A percentile compares a stretch with the other conserved stretches of the same genome.
phyloP scores from a whole-genome alignment of 2,797 vertebrate species.

The Novumbra hubbsi region DNA sequence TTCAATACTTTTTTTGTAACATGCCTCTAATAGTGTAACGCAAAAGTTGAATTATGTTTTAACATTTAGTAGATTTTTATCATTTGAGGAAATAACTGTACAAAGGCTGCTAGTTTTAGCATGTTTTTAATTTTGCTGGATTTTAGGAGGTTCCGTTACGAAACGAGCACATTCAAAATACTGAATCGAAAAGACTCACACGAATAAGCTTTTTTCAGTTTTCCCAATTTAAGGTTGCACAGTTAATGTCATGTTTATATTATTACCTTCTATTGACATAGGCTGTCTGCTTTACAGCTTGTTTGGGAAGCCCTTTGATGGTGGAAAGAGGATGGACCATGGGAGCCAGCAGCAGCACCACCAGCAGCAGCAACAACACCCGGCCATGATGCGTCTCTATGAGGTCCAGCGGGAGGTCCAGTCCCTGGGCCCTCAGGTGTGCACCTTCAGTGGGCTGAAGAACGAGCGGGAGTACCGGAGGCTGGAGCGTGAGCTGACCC shows the following conservation, averaged over 20 bases:
- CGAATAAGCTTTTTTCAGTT: not conserved
- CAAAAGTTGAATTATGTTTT: not conserved
- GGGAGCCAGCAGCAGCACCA: constrained; percentile 76
- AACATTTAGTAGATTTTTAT: not conserved
- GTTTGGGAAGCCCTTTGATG: constrained; percentile 81
- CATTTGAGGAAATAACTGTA: not conserved
- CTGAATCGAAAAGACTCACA: not conserved
- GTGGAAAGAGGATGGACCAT: constrained; percentile 85
- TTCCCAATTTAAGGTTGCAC: not conserved
- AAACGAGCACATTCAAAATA: not conserved
- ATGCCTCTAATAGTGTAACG: not conserved
- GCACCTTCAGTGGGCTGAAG: constrained; percentile 88
- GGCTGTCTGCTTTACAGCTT: constrained; percentile 60
- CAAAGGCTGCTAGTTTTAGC: not conserved
- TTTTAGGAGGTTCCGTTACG: not conserved
- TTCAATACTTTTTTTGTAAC: not conserved
- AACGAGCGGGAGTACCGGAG: constrained; percentile 88
- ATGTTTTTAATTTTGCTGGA: not conserved
- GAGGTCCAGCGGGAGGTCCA: constrained; percentile 89
- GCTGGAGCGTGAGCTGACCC: constrained; percentile 86
- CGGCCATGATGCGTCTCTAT: constrained; percentile 84
- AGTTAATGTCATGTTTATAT: not conserved
- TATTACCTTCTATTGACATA: not conserved
- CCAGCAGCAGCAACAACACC: constrained; percentile 74
- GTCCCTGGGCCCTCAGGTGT: constrained; percentile 84